Evolutionary conservation across 2,113 vertebrate species (phyloP).

Genomic region (Ophiodon elongatus): DNA sequence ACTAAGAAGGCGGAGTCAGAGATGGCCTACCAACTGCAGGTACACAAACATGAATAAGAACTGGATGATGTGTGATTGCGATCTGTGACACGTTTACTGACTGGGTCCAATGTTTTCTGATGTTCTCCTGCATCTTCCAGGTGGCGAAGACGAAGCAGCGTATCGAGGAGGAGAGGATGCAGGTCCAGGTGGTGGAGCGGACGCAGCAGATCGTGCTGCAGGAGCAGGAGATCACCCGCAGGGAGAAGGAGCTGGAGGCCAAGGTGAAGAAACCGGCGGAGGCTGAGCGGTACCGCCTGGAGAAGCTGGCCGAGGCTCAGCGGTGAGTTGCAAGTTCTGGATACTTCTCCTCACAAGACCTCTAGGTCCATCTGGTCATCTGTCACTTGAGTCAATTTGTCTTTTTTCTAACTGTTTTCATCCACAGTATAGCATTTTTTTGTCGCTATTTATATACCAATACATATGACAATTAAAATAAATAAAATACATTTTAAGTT

Average conservation of each 20-base stretch:
- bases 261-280: conserved; percentile 90
- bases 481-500: too few relatives aligned
- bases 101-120: background rate
- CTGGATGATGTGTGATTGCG: background rate
- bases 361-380: background rate
- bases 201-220: conserved; percentile 91
- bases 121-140: conserved; percentile 65
- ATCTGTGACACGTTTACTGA: background rate
- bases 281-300: conserved; percentile 88
- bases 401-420: too few relatives aligned
- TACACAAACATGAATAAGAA: conserved; percentile 41
- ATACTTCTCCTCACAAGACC: background rate
- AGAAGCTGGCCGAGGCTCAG: conserved; percentile 89
- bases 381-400: too few relatives aligned
- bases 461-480: too few relatives aligned
- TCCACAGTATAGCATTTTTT: too few relatives aligned
- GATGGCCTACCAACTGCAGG: conserved; percentile 94
- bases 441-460: too few relatives aligned
- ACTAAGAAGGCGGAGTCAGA: conserved; percentile 92
- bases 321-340: conserved; percentile 75
- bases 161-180: conserved; percentile 92
- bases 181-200: conserved; percentile 92
- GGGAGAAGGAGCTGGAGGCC: conserved; percentile 92
- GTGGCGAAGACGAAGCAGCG: conserved; percentile 94
- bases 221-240: conserved; percentile 91